Evolutionary conservation across 2,888 invertebrate genomes (phyloP).

Genomic region (Drosophila kambysellisi): DNA sequence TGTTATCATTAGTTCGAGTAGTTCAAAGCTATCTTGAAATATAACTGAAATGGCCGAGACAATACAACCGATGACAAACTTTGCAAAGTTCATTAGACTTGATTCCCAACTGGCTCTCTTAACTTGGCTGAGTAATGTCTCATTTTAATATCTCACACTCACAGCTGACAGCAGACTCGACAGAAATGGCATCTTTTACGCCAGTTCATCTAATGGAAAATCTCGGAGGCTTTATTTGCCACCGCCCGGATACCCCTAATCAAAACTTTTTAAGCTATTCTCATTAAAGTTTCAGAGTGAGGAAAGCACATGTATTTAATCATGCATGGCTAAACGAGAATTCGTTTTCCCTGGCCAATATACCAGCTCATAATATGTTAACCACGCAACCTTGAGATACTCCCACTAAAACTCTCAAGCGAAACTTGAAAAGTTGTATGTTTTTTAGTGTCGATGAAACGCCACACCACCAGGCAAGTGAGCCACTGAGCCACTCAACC

Average conservation of each 20-base stretch:
- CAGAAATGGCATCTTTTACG: constrained; percentile 23
- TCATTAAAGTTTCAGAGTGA: constrained; percentile 62
- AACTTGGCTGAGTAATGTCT: constrained; percentile 19
- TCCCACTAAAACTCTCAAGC: constrained; percentile 62
- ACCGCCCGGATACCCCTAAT: constrained; percentile 23
- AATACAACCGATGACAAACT: constrained; percentile 13
- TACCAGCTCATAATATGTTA: constrained; percentile 44
- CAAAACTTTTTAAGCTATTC: constrained; percentile 62
- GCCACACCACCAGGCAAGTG: constrained; percentile 16
- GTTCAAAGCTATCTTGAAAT: neutral
- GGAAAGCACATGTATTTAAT: constrained; percentile 63
- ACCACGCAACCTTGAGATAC: constrained; percentile 34
- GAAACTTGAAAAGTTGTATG: constrained; percentile 66
- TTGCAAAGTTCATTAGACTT: constrained; percentile 14
- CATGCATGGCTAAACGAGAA: constrained; percentile 61
- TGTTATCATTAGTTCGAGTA: neutral
- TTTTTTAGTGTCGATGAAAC: constrained; percentile 44
- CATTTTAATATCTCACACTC: constrained; percentile 13
- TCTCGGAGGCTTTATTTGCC: constrained; percentile 31
- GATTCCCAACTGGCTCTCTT: constrained; percentile 27
- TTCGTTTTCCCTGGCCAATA: constrained; percentile 64
- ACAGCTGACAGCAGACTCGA: neutral
- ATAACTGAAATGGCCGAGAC: constrained; percentile 2
- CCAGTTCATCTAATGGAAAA: constrained; percentile 32
- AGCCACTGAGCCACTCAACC: constrained; percentile 5